Base-by-base conservation (phyloP, 1,140 invertebrate species). In the Sarcophaga peregrina region DNA sequence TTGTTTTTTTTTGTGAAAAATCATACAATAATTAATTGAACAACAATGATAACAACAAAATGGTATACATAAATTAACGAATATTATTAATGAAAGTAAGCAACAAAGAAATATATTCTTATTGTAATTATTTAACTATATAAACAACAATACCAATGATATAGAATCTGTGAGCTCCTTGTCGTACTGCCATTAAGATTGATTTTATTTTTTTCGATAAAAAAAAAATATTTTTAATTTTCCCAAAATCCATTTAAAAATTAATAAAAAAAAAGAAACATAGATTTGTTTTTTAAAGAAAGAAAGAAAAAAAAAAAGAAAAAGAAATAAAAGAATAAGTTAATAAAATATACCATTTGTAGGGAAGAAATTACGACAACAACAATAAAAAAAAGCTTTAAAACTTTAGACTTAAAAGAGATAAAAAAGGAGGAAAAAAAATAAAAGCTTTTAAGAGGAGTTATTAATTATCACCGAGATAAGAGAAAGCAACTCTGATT, bases 131-230 rank as follows among this genome's bases (percentile, higher is more conserved):
- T 81, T 73, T 73, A 83, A 75, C 78, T 25, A 83, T 25, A 81
- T 8, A 37, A 62, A 58, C 54, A 81, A 74, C 76, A 85, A 85
- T 90, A 90, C 90, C 90, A 88, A 90, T 90, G 84, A 89, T 89
- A 90, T 90, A 90, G 87, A 90, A 90, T 90, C 90, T 90, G 88
- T 90, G 89, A 88, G 87, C 87, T 90, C 90, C 90, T 90, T 90
- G 90, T 86, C 88, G 89, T 86, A 89, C 90, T 90, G 89, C 85
- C 25, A 37, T 37, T 2, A 37, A 37, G 25, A 90, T 87, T 88
- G 87, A 87, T 86, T 47, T 15, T 76, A 13, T 47, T 48, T 13
- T 72, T 72, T 72, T 54, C 5, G 6, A 5, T 62, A 8, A 88
- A 84, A 85, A 84, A 85, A 48, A n/a, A 48, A n/a, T 50, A 76